Evolutionary conservation across 2,888 invertebrate genomes (phyloP).

Genomic region (Perizoma affinitatum): DNA sequence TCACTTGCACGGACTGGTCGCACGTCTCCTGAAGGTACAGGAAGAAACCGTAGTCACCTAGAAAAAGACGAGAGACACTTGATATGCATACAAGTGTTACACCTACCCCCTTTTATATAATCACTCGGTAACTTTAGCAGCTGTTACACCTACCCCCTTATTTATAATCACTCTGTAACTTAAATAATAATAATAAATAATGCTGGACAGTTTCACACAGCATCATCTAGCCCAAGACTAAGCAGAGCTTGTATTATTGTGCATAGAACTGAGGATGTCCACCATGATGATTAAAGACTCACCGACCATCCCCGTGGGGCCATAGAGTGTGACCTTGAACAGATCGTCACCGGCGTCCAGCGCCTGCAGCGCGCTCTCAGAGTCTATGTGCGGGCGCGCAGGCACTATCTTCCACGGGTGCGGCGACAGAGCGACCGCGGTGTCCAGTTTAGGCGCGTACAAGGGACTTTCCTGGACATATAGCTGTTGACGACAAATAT

Average conservation of each 20-base stretch:
- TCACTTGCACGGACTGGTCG: conserved; percentile 72
- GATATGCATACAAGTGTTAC: too few species aligned
- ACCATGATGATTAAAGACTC: conserved; percentile 16
- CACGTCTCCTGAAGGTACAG: conserved; percentile 85
- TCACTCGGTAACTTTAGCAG: too few species aligned
- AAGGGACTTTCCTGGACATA: conserved; percentile 87
- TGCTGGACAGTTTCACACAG: too few species aligned
- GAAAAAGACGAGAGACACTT: conserved; percentile 12
- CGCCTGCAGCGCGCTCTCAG: conserved; percentile 64
- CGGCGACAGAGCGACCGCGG: conserved; percentile 58
- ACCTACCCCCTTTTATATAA: too few species aligned
- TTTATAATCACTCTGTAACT: too few species aligned
- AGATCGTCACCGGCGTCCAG: conserved; percentile 72
- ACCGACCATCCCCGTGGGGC: conserved; percentile 88
- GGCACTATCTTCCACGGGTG: conserved; percentile 91
- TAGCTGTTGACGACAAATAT: conserved; percentile 63
- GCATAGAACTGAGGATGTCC: too few species aligned
- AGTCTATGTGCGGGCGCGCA: conserved; percentile 75
- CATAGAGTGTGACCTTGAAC: conserved; percentile 89
- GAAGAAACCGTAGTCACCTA: conserved; percentile 90
- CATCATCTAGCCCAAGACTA: too few species aligned
- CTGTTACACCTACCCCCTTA: too few species aligned
- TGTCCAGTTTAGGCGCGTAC: conserved; percentile 61
- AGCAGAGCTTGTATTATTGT: too few species aligned
- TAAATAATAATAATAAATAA: too few species aligned